A percentile compares a stretch with the other conserved stretches of the same genome.
phyloP scores from a whole-genome alignment of 2,797 vertebrate genomes.

The Luscinia megarhynchos region DNA sequence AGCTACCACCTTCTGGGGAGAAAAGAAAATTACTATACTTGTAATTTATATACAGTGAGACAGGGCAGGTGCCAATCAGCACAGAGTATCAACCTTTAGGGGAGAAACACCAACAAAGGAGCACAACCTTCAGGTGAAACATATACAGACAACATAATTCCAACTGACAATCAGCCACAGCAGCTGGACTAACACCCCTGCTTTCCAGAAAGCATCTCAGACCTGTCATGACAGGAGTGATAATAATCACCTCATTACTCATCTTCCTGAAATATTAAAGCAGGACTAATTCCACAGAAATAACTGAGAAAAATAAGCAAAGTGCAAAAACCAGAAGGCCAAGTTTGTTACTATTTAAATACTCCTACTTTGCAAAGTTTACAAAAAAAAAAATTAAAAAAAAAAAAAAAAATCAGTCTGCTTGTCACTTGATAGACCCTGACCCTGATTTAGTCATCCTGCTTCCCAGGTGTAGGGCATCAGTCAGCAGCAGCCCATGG shows the following conservation, averaged over 20 bases:
- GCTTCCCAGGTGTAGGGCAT: neutral
- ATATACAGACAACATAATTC: neutral
- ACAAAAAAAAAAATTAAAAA: neutral
- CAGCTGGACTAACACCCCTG: neutral
- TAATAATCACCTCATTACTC: neutral
- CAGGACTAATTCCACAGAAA: neutral
- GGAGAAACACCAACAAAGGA: neutral
- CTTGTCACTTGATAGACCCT: neutral
- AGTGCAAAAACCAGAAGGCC: neutral
- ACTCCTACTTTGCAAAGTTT: neutral
- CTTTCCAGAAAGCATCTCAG: neutral
- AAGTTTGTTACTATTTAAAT: neutral
- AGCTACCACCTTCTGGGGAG: conserved; percentile 80
- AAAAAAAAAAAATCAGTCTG: neutral
- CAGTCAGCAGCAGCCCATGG: neutral
- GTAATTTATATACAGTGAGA: neutral
- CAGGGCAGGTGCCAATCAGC: neutral
- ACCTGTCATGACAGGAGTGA: neutral
- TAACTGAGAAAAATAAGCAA: neutral
- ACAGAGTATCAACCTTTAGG: rapidly evolving
- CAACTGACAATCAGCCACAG: neutral
- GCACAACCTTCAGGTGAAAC: neutral
- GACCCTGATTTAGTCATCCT: neutral
- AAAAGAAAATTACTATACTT: neutral
- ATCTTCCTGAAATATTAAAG: neutral